Percentiles rank a stretch among this genome's conserved stretches.
These are phyloP conservation scores for Oncorhynchus tshawytscha DNA, from an alignment of 2,113 vertebrate genomes.

Conservation along the genomic window DNA sequence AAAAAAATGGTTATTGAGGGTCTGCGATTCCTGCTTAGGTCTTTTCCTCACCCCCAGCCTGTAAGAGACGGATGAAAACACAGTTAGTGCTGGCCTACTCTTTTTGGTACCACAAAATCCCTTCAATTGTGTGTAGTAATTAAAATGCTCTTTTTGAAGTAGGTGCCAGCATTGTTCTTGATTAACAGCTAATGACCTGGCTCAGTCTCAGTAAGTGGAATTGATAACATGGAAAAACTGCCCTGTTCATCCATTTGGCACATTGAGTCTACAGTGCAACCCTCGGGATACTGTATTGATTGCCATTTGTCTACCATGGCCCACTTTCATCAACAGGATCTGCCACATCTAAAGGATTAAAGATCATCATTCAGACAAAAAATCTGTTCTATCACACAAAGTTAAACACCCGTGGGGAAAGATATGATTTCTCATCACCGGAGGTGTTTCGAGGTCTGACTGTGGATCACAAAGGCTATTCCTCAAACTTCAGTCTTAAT, in stretches of 20 bases:
- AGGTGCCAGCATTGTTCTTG: conserved; percentile 14
- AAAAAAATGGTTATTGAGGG: conserved; percentile 10
- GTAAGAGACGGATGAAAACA: background rate
- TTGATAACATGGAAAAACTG: conserved; percentile 7
- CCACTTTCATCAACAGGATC: conserved; percentile 18
- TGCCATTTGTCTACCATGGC: conserved; percentile 4
- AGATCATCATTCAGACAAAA: conserved; percentile 10
- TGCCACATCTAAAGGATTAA: conserved; percentile 10
- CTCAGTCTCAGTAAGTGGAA: conserved; percentile 13
- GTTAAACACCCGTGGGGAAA: conserved; percentile 13
- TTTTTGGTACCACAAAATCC: background rate
- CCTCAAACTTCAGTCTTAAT: conserved; percentile 36
- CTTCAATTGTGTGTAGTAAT: conserved; percentile 4
- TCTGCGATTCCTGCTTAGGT: background rate
- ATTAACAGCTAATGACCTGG: conserved; percentile 22
- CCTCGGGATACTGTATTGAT: background rate
- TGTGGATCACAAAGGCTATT: conserved; percentile 44
- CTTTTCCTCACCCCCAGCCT: background rate
- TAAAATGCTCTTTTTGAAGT: conserved; percentile 29
- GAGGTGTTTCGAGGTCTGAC: conserved; percentile 31
- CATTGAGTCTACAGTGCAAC: background rate
- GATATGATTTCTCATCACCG: conserved; percentile 7
- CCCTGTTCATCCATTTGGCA: background rate
- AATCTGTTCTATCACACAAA: background rate
- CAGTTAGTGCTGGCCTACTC: background rate